Conservation (phyloP, 2,113 vertebrate species). For the Syngnathus floridae region DNA sequence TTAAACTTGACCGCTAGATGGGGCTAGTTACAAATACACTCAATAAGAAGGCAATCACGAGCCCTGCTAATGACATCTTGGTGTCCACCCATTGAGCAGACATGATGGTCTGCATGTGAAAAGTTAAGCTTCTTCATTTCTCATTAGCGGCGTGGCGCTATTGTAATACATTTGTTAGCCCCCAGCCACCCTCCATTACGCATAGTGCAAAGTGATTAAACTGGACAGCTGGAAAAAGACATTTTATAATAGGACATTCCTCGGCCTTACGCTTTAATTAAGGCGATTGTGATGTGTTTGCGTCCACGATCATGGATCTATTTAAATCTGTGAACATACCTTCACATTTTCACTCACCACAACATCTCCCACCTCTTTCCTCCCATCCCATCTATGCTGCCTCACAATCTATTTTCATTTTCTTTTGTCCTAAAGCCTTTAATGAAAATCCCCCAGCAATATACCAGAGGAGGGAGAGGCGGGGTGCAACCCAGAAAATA, state of each 20-base stretch:
- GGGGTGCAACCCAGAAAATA: constrained; percentile 32
- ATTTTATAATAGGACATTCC: constrained; percentile 57
- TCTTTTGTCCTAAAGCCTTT: constrained; percentile 19
- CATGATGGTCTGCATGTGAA: constrained; percentile 58
- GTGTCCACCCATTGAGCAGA: constrained; percentile 48
- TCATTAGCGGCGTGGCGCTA: constrained; percentile 59
- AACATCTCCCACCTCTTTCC: constrained; percentile 19
- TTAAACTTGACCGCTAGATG: constrained; percentile 44
- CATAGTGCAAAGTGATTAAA: constrained; percentile 38
- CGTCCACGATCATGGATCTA: not conserved
- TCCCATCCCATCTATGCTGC: constrained; percentile 21
- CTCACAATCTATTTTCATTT: constrained; percentile 30
- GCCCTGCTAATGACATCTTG: constrained; percentile 45
- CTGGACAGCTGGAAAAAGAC: constrained; percentile 53
- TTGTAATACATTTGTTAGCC: constrained; percentile 54
- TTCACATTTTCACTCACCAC: constrained; percentile 40
- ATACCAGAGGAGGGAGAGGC: not conserved
- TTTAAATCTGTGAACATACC: constrained; percentile 48
- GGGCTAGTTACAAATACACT: constrained; percentile 41
- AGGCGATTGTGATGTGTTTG: constrained; percentile 27
- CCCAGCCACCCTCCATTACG: not conserved
- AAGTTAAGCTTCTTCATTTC: constrained; percentile 62
- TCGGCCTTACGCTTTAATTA: constrained; percentile 47
- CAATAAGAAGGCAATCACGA: not conserved
- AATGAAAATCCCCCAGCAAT: constrained; percentile 36